phyloP scores from a whole-genome alignment of 2,888 invertebrate species.

The Synanthedon vespiformis region DNA sequence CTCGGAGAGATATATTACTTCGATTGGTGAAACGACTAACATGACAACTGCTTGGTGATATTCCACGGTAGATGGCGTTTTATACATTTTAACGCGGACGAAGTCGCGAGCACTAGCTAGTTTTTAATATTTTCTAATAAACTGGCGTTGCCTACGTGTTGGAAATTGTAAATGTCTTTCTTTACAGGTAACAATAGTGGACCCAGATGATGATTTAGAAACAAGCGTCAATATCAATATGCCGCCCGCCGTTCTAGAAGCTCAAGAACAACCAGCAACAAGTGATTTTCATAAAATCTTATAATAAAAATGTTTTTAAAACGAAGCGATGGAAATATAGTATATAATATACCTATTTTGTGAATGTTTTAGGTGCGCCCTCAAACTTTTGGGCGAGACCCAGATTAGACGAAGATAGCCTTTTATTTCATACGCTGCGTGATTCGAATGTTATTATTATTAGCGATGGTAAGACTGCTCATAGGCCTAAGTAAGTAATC shows the following conservation, averaged over 20 bases:
- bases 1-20: no score
- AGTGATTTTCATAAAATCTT: conserved; percentile 24
- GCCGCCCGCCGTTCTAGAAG: conserved; percentile 25
- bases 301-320: no score
- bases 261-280: conserved; percentile 27
- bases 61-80: no score
- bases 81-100: no score
- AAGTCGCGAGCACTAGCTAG: no score
- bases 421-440: conserved; percentile 92
- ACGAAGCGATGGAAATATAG: no score
- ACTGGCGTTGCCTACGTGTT: no score
- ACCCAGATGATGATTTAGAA: conserved; percentile 83
- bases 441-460: conserved; percentile 94
- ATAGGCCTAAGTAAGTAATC: conserved; percentile 90
- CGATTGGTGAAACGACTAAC: no score
- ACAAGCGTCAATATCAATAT: conserved; percentile 51
- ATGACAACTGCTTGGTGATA: no score
- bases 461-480: conserved; percentile 89
- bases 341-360: not conserved
- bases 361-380: conserved; percentile 35
- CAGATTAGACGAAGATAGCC: conserved; percentile 72
- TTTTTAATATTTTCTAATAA: no score
- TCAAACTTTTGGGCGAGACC: conserved; percentile 37
- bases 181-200: conserved; percentile 82
- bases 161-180: not conserved